These are phyloP conservation scores for Troglohyphantes excavatus DNA, from an alignment of 2,888 invertebrate genomes.

Conservation along the genomic window DNA sequence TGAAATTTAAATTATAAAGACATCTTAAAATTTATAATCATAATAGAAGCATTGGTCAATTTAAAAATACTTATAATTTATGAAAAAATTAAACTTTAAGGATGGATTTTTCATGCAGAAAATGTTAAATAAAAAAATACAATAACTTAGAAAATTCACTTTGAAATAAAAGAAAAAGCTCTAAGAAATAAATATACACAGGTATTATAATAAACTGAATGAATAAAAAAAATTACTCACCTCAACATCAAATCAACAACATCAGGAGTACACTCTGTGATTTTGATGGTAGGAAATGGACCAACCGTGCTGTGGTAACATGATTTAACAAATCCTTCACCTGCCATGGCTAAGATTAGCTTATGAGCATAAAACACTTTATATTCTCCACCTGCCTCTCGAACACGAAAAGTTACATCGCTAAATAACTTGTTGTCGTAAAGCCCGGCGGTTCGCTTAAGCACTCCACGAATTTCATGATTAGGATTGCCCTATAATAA, in stretches of 20 bases:
- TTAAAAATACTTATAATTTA: too few relatives aligned
- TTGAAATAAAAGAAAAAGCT: too few relatives aligned
- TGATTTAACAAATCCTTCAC: slow-evolving; percentile 9
- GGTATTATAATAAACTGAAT: too few relatives aligned
- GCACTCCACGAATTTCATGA: not conserved
- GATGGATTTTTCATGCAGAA: too few relatives aligned
- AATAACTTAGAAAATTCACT: too few relatives aligned
- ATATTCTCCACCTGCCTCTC: not conserved
- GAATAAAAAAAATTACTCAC: slow-evolving; percentile 32
- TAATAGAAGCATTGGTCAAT: too few relatives aligned
- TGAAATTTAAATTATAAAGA: too few relatives aligned
- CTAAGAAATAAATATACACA: too few relatives aligned
- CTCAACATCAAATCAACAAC: slow-evolving; percentile 10
- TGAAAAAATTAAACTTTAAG: too few relatives aligned
- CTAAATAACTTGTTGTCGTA: slow-evolving; percentile 17
- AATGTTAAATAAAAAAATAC: too few relatives aligned
- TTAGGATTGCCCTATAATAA: not conserved
- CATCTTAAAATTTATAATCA: too few relatives aligned
- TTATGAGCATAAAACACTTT: slow-evolving; percentile 30
- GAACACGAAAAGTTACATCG: slow-evolving; percentile 21
- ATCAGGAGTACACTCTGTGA: slow-evolving; percentile 1
- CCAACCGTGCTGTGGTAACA: not conserved
- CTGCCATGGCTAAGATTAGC: slow-evolving; percentile 22
- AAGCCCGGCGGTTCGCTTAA: slow-evolving; percentile 6
- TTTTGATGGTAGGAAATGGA: not conserved